Evolutionary conservation across 1,140 invertebrate genomes (phyloP).

Genomic region (Drosophila parvula): DNA sequence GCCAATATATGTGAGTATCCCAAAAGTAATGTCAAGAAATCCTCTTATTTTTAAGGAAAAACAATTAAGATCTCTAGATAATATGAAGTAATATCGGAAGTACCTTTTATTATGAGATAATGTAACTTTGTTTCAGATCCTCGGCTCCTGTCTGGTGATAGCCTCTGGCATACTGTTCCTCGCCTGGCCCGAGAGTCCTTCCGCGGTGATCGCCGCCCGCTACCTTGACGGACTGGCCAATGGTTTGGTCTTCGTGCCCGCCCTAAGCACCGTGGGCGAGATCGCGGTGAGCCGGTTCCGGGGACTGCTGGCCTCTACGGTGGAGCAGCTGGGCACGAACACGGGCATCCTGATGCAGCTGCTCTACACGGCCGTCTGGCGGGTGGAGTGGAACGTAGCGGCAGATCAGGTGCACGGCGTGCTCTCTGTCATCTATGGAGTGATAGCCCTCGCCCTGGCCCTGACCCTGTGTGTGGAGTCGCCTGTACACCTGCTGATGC

Average conservation of each 20-base stretch:
- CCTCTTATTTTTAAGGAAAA: too few species aligned
- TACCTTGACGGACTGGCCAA: constrained; percentile 77
- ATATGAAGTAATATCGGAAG: too few species aligned
- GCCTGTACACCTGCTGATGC: constrained; percentile 60
- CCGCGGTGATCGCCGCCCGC: constrained; percentile 60
- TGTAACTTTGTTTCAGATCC: too few species aligned
- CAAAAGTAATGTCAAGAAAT: neutral
- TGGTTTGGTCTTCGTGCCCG: constrained; percentile 70
- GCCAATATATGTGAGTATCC: constrained; percentile 62
- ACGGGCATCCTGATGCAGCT: constrained; percentile 69
- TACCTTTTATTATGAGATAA: too few species aligned
- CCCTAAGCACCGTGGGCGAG: constrained; percentile 64
- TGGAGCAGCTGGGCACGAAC: constrained; percentile 65
- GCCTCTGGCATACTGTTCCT: constrained; percentile 64
- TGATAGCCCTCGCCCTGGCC: constrained; percentile 49
- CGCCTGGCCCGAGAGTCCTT: constrained; percentile 35
- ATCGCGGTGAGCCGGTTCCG: constrained; percentile 52
- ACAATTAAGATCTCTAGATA: too few species aligned
- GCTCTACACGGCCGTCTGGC: constrained; percentile 57
- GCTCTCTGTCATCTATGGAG: constrained; percentile 55
- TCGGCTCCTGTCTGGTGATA: constrained; percentile 61
- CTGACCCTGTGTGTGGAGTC: constrained; percentile 65
- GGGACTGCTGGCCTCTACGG: constrained; percentile 47
- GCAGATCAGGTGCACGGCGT: constrained; percentile 66
- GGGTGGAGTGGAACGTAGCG: constrained; percentile 36